Evolutionary conservation across 2,888 invertebrate species (phyloP).

Genomic region (Julus scandinavius): DNA sequence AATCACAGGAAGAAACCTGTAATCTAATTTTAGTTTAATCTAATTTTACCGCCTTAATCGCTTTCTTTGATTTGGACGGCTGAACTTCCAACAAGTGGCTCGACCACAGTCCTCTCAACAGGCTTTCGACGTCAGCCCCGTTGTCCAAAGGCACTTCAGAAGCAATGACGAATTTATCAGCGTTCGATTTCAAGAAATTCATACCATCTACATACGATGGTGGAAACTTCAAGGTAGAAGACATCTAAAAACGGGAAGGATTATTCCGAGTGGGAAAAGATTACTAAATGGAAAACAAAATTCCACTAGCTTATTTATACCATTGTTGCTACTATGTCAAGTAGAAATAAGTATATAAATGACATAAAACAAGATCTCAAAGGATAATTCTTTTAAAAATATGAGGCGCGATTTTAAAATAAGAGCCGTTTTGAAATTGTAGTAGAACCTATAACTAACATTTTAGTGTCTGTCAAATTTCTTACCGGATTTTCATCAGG

Average conservation of each 20-base stretch:
- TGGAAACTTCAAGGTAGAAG: slow-evolving; percentile 23
- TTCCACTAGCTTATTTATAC: too few species aligned
- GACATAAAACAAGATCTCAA: too few species aligned
- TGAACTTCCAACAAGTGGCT: slow-evolving; percentile 48
- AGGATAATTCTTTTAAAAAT: too few species aligned
- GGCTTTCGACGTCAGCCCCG: neutral
- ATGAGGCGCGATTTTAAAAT: too few species aligned
- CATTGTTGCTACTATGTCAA: too few species aligned
- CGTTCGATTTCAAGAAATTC: slow-evolving; percentile 31
- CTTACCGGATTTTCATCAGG: slow-evolving; percentile 45
- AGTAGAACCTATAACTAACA: too few species aligned
- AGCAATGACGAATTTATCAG: neutral
- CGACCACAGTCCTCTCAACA: slow-evolving; percentile 5
- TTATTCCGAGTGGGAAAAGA: too few species aligned
- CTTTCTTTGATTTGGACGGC: neutral
- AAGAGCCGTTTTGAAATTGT: too few species aligned
- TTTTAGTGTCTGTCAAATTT: too few species aligned
- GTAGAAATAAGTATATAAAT: too few species aligned
- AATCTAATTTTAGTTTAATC: neutral
- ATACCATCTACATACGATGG: neutral
- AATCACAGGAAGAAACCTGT: too few species aligned
- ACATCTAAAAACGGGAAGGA: neutral
- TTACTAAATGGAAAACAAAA: too few species aligned
- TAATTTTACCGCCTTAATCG: neutral
- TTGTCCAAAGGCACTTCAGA: slow-evolving; percentile 12